Evolutionary conservation across 2,113 vertebrate genomes (phyloP).

Genomic region (Pterocles gutturalis): DNA sequence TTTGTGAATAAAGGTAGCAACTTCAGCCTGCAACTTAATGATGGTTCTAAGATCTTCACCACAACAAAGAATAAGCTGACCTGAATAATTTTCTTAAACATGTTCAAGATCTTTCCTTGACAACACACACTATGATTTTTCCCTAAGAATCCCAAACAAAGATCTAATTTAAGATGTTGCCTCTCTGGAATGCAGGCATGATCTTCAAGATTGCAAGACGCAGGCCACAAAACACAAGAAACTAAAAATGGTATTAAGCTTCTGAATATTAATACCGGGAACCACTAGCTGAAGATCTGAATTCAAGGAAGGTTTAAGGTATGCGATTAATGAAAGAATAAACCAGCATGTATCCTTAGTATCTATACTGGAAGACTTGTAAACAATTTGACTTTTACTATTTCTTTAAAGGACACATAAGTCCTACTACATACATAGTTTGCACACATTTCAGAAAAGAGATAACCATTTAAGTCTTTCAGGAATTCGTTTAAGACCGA

Average conservation of each 20-base stretch:
- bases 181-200: slow-evolving; percentile 38
- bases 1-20: neutral
- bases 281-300: neutral
- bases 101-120: neutral
- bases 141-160: slow-evolving; percentile 29
- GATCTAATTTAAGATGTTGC: slow-evolving; percentile 58
- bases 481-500: neutral
- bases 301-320: neutral
- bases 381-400: neutral
- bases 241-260: slow-evolving; percentile 20
- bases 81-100: neutral
- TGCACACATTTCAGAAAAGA: neutral
- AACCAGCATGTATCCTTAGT: neutral
- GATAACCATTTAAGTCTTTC: neutral
- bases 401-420: neutral
- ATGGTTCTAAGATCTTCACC: neutral
- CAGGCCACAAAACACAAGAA: neutral
- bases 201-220: neutral
- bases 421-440: neutral
- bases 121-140: neutral
- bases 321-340: neutral
- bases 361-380: neutral
- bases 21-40: neutral
- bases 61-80: slow-evolving; percentile 3
- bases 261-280: neutral